Base-by-base conservation (phyloP, 1,140 invertebrate genomes). In the Harlomillsia oculata region DNA sequence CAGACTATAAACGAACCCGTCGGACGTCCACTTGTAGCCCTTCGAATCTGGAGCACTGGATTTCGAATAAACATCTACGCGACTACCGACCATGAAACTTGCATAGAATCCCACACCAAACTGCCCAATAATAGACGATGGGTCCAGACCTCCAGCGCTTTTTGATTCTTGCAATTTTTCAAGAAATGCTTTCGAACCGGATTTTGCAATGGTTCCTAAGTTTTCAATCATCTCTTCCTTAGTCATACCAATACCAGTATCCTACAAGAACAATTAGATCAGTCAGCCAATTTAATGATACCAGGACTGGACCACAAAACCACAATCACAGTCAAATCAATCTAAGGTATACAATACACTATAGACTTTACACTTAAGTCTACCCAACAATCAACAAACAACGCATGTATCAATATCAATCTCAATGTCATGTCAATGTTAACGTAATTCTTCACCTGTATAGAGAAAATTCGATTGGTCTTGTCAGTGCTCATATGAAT, bases 31-130 rank as follows among this genome's bases (percentile, higher is more conserved):
- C 66, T 82, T 81, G 64, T 85, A 82, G 14, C 87, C 88, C 14
- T 77, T 72, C 1, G 81, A 77, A 53, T 75, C 76, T 5, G 69
- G 69, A 1, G 72, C 67, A 53, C 78, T 78, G 3, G 79, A 78
- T 67, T 79, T 78, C 5, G 92, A 90, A 67, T 76, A 95, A 0
- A 98, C 92, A 69, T 94, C 88, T 14, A 97, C 89, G 71, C 85
- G 87, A 65, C 96, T 83, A 49, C 90, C 89, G 1, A 97, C 93
- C 87, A 97, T 97, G 71, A 97, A 97, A 1, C 86, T 82, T 37
- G 93, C 96, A 69, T 97, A 98, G 71, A 98, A 98, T 9, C 95
- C 95, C 14, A 98, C 95, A 59, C 94, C 95, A 78, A 98, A 98
- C 70, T 97, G 92, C 5, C 94, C 95, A 72, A 97, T 97, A 52